A percentile compares a stretch with the other conserved stretches of the same genome.
phyloP scores from a whole-genome alignment of 2,888 invertebrate species.

The Andrena haemorrhoa region DNA sequence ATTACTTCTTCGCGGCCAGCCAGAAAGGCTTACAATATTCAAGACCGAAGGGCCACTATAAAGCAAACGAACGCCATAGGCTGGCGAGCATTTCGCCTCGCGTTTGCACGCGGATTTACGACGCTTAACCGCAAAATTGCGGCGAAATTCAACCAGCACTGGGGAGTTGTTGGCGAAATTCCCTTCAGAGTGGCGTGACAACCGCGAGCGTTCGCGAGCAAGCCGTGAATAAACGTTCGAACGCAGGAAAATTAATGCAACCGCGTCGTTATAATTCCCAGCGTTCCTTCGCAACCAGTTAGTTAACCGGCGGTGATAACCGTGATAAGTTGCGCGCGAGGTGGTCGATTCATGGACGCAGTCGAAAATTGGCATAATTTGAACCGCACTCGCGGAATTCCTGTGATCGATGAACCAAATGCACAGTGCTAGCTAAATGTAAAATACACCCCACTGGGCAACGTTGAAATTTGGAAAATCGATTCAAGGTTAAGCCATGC shows the following conservation, averaged over 20 bases:
- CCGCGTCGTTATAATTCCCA: conserved; percentile 33
- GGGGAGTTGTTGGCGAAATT: conserved; percentile 5
- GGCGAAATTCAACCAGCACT: conserved; percentile 26
- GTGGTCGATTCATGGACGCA: background rate
- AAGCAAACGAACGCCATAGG: background rate
- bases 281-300: background rate
- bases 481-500: too few species aligned
- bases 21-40: too few species aligned
- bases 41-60: background rate
- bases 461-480: background rate
- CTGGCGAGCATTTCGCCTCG: background rate
- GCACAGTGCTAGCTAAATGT: background rate
- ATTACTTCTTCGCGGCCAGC: too few species aligned
- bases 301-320: background rate
- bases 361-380: background rate
- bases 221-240: conserved; percentile 12
- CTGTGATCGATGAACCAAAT: background rate
- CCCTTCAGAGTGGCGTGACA: background rate
- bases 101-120: conserved; percentile 27
- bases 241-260: conserved; percentile 9
- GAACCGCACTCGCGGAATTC: background rate
- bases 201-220: background rate
- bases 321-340: background rate
- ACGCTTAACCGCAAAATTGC: conserved; percentile 38
- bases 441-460: background rate